phyloP scores from a whole-genome alignment of 1,140 invertebrate species.

The Neodiprion pinetum region DNA sequence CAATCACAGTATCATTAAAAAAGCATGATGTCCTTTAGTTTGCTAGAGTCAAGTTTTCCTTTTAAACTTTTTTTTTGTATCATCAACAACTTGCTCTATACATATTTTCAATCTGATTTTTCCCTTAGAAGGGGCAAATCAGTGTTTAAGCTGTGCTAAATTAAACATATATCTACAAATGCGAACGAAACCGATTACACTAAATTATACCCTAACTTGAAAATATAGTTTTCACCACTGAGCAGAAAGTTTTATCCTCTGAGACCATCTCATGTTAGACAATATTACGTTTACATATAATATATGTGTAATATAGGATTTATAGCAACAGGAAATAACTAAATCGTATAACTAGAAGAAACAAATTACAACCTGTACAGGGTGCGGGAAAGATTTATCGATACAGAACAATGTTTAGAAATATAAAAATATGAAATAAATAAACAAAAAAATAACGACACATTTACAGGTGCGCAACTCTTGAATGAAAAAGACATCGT shows the following conservation, averaged over 20 bases:
- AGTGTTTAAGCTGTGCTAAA: neutral
- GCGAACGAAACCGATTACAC: neutral
- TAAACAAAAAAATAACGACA: neutral
- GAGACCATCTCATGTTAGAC: too few relatives aligned
- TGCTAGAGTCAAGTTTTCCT: neutral
- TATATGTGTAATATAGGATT: neutral
- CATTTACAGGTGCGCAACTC: neutral
- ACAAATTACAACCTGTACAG: neutral
- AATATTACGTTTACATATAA: too few relatives aligned
- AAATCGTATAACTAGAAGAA: neutral
- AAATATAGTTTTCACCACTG: too few relatives aligned
- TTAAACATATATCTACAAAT: neutral
- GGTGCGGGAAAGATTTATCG: neutral
- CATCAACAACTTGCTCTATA: neutral
- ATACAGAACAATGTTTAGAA: neutral
- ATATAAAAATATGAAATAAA: neutral
- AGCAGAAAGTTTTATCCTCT: too few relatives aligned
- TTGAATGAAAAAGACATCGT: neutral
- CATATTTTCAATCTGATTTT: slow-evolving; percentile 6
- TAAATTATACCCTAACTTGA: too few relatives aligned
- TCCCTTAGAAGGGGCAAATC: neutral
- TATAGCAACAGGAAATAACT: neutral
- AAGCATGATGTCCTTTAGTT: too few relatives aligned
- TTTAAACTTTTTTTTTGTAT: neutral
- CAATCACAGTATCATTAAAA: too few relatives aligned